These are phyloP conservation scores for Himalopsyche anomala DNA, from an alignment of 2,888 invertebrate genomes.

Conservation along the genomic window DNA sequence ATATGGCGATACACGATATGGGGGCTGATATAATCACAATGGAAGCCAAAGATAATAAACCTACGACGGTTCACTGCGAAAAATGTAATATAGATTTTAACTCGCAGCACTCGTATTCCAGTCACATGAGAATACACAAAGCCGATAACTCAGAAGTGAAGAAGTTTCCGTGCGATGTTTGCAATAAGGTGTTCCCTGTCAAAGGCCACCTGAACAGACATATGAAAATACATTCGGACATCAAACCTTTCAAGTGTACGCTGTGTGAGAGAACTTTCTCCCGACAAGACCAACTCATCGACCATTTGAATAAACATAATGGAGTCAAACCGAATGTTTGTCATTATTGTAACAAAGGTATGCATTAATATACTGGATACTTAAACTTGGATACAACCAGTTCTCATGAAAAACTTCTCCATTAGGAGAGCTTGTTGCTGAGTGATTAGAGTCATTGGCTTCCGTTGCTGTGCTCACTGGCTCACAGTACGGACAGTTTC, in stretches of 20 bases:
- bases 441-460: too few relatives aligned
- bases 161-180: conserved; percentile 45
- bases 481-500: too few relatives aligned
- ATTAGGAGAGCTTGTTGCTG: too few relatives aligned
- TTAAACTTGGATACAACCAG: too few relatives aligned
- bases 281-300: conserved; percentile 27
- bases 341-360: conserved; percentile 40
- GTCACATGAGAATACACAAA: conserved; percentile 58
- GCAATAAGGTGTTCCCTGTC: conserved; percentile 46
- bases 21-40: conserved; percentile 33
- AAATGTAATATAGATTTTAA: conserved; percentile 49
- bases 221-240: conserved; percentile 65
- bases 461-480: too few relatives aligned
- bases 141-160: conserved; percentile 21
- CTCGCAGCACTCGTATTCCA: conserved; percentile 53
- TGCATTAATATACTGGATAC: not conserved
- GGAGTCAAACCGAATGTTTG: conserved; percentile 48
- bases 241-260: conserved; percentile 38
- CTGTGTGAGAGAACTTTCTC: conserved; percentile 34
- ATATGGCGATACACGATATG: conserved; percentile 67
- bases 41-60: conserved; percentile 36
- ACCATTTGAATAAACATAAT: conserved; percentile 48
- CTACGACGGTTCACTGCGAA: conserved; percentile 29
- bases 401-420: too few relatives aligned
- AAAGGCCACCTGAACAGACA: conserved; percentile 65